Conservation (phyloP, 2,888 invertebrate genomes). For the Cotesia congregata region DNA sequence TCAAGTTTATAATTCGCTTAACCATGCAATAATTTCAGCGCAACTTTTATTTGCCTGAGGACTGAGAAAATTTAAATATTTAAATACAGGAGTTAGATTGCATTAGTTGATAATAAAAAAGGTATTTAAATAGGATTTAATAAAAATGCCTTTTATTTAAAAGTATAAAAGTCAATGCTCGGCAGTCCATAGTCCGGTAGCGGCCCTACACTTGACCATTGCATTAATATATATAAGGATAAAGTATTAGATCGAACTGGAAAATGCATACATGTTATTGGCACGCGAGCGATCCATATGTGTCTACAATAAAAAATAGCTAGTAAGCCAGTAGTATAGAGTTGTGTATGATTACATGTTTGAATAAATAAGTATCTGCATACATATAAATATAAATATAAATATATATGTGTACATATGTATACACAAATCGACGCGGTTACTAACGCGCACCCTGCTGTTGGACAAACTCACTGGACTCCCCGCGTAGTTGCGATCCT, state of each 20-base stretch:
- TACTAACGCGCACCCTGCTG: slow-evolving; percentile 10
- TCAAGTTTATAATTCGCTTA: too few relatives aligned
- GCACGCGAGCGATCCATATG: slow-evolving; percentile 46
- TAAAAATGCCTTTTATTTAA: slow-evolving; percentile 6
- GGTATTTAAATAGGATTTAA: background rate
- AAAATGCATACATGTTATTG: slow-evolving; percentile 53
- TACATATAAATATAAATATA: slow-evolving; percentile 8
- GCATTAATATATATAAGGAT: slow-evolving; percentile 27
- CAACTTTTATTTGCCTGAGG: too few relatives aligned
- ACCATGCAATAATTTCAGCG: too few relatives aligned
- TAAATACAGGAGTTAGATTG: too few relatives aligned
- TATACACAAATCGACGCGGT: slow-evolving; percentile 6
- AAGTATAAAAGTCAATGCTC: slow-evolving; percentile 26
- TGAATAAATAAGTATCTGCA: slow-evolving; percentile 2
- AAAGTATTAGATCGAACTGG: slow-evolving; percentile 32
- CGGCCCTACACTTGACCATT: background rate
- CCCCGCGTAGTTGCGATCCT: slow-evolving; percentile 6
- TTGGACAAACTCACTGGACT: slow-evolving; percentile 9
- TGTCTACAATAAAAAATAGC: background rate
- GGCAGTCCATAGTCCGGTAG: too few relatives aligned
- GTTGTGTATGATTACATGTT: slow-evolving; percentile 1
- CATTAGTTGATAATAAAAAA: too few relatives aligned
- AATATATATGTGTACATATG: background rate
- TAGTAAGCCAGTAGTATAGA: background rate
- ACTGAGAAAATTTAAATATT: too few relatives aligned